These are phyloP conservation scores for Exephanes ischioxanthus DNA, from an alignment of 2,888 invertebrate species.

Conservation along the genomic window DNA sequence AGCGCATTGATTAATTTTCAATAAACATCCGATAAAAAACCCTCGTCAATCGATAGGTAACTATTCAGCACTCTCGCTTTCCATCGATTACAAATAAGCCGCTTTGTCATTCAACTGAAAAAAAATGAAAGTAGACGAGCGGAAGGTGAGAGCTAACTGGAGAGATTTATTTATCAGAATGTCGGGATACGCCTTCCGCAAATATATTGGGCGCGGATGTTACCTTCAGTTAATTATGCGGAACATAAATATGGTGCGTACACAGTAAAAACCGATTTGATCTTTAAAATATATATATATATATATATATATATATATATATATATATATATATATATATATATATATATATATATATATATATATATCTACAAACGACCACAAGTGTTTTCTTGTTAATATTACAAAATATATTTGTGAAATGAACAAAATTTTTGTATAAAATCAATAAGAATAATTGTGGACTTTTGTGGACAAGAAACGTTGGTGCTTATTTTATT, in stretches of 20 bases:
- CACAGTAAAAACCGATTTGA: neutral
- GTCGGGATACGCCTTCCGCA: neutral
- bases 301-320: neutral
- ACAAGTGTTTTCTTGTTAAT: neutral
- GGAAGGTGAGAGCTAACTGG: constrained; percentile 2
- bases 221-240: neutral
- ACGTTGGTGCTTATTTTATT: neutral
- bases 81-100: neutral
- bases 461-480: neutral
- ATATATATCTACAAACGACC: neutral
- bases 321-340: neutral
- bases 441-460: neutral
- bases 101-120: neutral
- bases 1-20: constrained; percentile 18
- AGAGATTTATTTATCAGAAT: constrained; percentile 5
- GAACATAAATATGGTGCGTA: neutral
- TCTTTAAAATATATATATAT: neutral
- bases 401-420: neutral
- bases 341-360: neutral
- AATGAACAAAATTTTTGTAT: neutral
- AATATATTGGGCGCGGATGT: neutral
- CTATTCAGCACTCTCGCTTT: neutral
- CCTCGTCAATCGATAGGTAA: neutral
- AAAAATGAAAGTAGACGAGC: neutral
- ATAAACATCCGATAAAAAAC: constrained; percentile 22